Conservation (phyloP, 2,888 invertebrate species). For the Scaeva pyrastri region DNA sequence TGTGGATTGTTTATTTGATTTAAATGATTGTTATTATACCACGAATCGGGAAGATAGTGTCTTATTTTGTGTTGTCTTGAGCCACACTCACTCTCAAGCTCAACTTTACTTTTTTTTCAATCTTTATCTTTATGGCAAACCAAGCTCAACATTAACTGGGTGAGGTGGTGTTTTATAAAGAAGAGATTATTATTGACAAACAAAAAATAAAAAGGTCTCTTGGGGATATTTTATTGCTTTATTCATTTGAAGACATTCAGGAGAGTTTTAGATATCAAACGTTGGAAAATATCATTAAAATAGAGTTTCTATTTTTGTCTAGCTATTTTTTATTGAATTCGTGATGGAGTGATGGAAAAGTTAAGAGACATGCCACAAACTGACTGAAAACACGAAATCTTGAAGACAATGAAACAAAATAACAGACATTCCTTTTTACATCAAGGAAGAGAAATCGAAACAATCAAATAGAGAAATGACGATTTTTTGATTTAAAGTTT, state of each 20-base stretch:
- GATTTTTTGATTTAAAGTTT: no score
- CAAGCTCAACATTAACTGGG: conserved; percentile 9
- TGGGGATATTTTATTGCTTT: conserved; percentile 32
- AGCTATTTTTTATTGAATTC: conserved; percentile 7
- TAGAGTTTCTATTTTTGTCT: neutral
- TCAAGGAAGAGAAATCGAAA: conserved; percentile 3
- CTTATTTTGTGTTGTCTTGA: conserved; percentile 3
- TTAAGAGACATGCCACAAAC: neutral
- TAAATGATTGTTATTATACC: conserved; percentile 64
- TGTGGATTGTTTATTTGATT: conserved; percentile 61
- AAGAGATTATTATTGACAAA: conserved; percentile 33
- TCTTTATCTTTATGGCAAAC: neutral
- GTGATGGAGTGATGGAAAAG: conserved; percentile 21
- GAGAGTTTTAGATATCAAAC: conserved; percentile 2
- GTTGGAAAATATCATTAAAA: conserved; percentile 26
- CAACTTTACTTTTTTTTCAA: neutral
- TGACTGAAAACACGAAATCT: neutral
- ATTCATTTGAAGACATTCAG: conserved; percentile 8
- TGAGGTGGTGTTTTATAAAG: conserved; percentile 25
- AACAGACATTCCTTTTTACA: neutral
- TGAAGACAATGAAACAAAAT: neutral
- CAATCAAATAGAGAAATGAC: neutral
- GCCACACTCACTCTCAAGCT: conserved; percentile 34
- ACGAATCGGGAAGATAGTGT: conserved; percentile 23
- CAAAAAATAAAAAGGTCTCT: conserved; percentile 31